Percentiles rank a stretch among this genome's conserved stretches.
Evolutionary conservation across 2,797 vertebrate species (phyloP).

Genomic region (Chrosomus eos): DNA sequence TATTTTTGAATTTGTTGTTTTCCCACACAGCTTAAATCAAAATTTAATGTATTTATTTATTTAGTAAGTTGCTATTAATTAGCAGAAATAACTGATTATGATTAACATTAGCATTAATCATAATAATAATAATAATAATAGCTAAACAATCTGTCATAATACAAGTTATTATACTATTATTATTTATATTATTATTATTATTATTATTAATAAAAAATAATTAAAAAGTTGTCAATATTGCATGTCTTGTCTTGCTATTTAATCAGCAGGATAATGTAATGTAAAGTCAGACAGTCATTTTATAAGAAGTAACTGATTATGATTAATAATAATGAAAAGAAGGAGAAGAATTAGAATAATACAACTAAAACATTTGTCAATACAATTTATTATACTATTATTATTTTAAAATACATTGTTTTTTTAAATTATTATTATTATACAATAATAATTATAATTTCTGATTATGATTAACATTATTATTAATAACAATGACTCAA

Average conservation of each 20-base stretch:
- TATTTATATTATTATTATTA: too few relatives aligned
- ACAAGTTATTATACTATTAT: too few relatives aligned
- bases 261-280: background rate
- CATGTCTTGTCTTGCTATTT: background rate
- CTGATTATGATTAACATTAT: too few relatives aligned
- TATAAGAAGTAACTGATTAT: too few relatives aligned
- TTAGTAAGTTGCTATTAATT: background rate
- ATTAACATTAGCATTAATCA: too few relatives aligned
- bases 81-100: too few relatives aligned
- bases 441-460: background rate
- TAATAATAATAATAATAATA: too few relatives aligned
- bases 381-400: background rate
- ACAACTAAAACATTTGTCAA: too few relatives aligned
- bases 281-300: background rate
- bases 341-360: too few relatives aligned
- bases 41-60: background rate
- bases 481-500: background rate
- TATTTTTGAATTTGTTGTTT: background rate
- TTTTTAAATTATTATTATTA: background rate
- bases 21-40: background rate
- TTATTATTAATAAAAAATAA: too few relatives aligned
- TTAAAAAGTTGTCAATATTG: background rate
- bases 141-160: too few relatives aligned
- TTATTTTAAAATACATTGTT: background rate
- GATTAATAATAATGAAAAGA: too few relatives aligned